phyloP scores from a whole-genome alignment of 1,140 invertebrate genomes.

The Neotoxoptera formosana region DNA sequence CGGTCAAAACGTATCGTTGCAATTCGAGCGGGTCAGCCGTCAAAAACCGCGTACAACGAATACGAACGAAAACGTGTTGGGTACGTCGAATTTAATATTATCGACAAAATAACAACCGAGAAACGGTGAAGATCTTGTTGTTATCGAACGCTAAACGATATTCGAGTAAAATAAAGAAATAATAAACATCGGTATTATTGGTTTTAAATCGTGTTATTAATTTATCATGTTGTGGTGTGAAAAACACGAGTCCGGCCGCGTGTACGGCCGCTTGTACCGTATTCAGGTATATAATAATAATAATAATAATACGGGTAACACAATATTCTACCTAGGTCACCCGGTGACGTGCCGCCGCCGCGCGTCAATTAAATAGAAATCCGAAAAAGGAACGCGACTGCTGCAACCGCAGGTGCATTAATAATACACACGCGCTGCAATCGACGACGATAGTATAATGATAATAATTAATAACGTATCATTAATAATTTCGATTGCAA shows the following conservation, averaged over 20 bases:
- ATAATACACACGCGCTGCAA: background rate
- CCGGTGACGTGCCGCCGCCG: no score
- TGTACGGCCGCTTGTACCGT: background rate
- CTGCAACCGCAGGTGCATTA: background rate
- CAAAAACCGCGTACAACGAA: background rate
- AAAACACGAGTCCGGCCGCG: background rate
- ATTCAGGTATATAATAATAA: background rate
- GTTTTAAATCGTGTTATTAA: background rate
- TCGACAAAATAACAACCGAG: background rate
- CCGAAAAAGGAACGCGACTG: background rate
- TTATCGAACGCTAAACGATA: background rate
- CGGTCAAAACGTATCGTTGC: background rate
- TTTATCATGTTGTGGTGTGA: background rate
- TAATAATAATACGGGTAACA: background rate
- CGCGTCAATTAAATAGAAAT: background rate
- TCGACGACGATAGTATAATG: background rate
- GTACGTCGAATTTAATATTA: background rate
- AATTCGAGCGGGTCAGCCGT: background rate
- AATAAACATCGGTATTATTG: background rate
- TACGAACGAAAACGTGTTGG: background rate
- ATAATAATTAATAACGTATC: background rate
- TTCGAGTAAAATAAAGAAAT: background rate
- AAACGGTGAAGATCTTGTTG: no score
- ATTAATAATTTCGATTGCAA: background rate
- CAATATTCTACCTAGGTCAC: background rate